Conservation (phyloP, 2,797 vertebrate genomes). For the Fistularia tabacaria region DNA sequence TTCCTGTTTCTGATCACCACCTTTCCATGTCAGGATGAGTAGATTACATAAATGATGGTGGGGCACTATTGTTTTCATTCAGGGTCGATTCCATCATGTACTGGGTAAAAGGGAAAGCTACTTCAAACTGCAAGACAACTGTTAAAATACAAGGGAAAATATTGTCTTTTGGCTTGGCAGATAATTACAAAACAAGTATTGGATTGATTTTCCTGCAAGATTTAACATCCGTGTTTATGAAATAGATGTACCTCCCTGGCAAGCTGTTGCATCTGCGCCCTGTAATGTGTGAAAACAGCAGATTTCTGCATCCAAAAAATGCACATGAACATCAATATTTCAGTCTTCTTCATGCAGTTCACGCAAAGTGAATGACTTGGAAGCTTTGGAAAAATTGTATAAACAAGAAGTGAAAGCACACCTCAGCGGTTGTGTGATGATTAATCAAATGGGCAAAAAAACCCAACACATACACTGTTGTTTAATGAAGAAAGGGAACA, state of each 20-base stretch:
- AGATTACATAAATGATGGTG: neutral
- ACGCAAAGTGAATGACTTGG: constrained; percentile 38
- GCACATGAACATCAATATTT: constrained; percentile 48
- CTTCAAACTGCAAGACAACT: too few relatives aligned
- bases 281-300: constrained; percentile 24
- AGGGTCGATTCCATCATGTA: too few relatives aligned
- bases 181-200: neutral
- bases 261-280: constrained; percentile 10
- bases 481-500: constrained; percentile 6
- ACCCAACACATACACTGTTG: neutral
- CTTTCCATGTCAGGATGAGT: neutral
- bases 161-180: too few relatives aligned
- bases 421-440: neutral
- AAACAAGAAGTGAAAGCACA: too few relatives aligned
- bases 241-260: constrained; percentile 1
- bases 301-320: constrained; percentile 19
- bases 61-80: too few relatives aligned
- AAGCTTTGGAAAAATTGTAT: constrained; percentile 7
- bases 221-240: constrained; percentile 7
- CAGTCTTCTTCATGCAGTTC: constrained; percentile 24
- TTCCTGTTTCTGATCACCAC: too few relatives aligned
- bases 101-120: too few relatives aligned
- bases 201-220: neutral
- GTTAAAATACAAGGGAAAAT: too few relatives aligned
- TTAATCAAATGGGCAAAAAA: neutral